Evolutionary conservation across 2,113 vertebrate genomes (phyloP).

Genomic region (Channa argus): DNA sequence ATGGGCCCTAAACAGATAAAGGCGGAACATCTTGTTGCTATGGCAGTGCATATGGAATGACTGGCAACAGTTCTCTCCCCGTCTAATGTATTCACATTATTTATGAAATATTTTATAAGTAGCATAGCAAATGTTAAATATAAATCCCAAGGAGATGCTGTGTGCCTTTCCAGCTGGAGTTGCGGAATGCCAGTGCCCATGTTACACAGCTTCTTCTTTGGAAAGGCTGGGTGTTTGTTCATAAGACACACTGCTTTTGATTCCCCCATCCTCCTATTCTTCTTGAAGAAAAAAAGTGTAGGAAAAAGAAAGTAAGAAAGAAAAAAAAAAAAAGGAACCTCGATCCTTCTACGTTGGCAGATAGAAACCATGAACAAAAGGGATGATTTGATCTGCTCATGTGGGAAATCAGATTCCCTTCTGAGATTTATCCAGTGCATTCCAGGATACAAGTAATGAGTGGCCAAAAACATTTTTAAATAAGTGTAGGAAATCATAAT

Average conservation of each 20-base stretch:
- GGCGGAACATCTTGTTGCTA: conserved; percentile 85
- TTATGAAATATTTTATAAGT: conserved; percentile 87
- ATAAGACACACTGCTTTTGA: conserved; percentile 78
- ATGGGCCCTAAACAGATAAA: conserved; percentile 84
- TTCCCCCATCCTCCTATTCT: conserved; percentile 65
- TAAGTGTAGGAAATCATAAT: conserved; percentile 50
- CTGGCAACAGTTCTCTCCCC: conserved; percentile 77
- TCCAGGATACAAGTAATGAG: conserved; percentile 57
- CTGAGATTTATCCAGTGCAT: conserved; percentile 72
- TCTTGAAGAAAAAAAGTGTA: conserved; percentile 50
- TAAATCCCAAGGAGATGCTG: conserved; percentile 82
- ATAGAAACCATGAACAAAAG: conserved; percentile 80
- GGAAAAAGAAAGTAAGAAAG: conserved; percentile 20
- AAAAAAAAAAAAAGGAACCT: conserved; percentile 54
- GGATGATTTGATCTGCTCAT: conserved; percentile 81
- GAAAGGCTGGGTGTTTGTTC: conserved; percentile 79
- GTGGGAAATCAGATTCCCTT: conserved; percentile 80
- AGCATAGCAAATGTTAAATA: conserved; percentile 86
- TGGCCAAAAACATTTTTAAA: conserved; percentile 33
- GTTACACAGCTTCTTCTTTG: conserved; percentile 71
- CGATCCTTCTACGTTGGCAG: conserved; percentile 66
- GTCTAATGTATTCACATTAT: conserved; percentile 85
- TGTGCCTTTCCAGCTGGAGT: conserved; percentile 72
- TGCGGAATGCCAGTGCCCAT: conserved; percentile 66
- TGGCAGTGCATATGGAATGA: conserved; percentile 83